Percentiles rank a stretch among this genome's conserved stretches.
phyloP scores from a whole-genome alignment of 1,140 invertebrate species.

The Zophobas morio region DNA sequence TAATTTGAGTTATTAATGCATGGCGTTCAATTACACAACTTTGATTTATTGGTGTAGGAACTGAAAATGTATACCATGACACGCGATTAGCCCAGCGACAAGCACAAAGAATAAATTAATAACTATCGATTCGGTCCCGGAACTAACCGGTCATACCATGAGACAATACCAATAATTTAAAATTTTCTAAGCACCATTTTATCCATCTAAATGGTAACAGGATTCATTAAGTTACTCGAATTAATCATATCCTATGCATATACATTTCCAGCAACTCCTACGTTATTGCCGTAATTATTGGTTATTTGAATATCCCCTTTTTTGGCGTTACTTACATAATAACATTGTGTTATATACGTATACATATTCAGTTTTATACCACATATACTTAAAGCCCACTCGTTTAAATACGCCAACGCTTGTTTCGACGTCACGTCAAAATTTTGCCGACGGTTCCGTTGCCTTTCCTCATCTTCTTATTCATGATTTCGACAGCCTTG shows the following conservation, averaged over 20 bases:
- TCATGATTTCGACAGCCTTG: constrained; percentile 13
- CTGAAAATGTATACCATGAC: constrained; percentile 33
- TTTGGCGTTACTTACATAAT: constrained; percentile 60
- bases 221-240: constrained; percentile 44
- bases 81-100: constrained; percentile 30
- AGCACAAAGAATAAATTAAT: constrained; percentile 29
- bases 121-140: constrained; percentile 26
- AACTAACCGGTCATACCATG: constrained; percentile 7
- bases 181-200: constrained; percentile 26
- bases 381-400: constrained; percentile 56
- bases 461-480: not conserved
- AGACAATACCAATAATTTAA: constrained; percentile 32
- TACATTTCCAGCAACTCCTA: constrained; percentile 49
- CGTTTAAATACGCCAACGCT: constrained; percentile 60
- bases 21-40: constrained; percentile 36
- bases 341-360: constrained; percentile 48
- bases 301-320: constrained; percentile 60
- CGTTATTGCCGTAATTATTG: constrained; percentile 59
- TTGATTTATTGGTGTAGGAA: constrained; percentile 37
- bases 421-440: constrained; percentile 57
- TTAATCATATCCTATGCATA: constrained; percentile 48
- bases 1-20: constrained; percentile 40
- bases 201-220: constrained; percentile 34
- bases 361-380: constrained; percentile 54
- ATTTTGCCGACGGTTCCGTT: constrained; percentile 30